Evolutionary conservation across 2,797 vertebrate species (phyloP).

Genomic region (Chaetodon trifasciatus): DNA sequence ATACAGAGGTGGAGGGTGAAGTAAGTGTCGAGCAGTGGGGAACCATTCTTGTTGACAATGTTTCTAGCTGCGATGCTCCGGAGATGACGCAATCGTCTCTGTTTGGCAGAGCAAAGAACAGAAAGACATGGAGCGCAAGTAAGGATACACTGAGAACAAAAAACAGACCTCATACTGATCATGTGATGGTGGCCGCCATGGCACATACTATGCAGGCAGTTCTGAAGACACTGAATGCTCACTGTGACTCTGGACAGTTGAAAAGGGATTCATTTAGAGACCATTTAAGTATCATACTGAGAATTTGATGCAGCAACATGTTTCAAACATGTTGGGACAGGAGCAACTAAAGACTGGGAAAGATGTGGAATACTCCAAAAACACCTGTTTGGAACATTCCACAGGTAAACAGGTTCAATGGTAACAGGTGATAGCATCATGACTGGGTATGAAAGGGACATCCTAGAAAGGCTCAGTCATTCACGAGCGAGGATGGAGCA

Average conservation of each 20-base stretch:
- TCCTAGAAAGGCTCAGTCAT: too few relatives aligned
- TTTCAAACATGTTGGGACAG: too few relatives aligned
- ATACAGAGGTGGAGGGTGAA: constrained; percentile 96
- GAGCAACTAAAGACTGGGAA: too few relatives aligned
- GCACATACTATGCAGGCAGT: neutral
- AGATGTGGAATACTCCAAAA: too few relatives aligned
- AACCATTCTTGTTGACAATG: constrained; percentile 94
- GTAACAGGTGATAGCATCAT: too few relatives aligned
- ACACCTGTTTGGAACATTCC: too few relatives aligned
- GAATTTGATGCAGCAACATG: too few relatives aligned
- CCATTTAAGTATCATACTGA: constrained; percentile 3
- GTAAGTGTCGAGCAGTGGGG: constrained; percentile 94
- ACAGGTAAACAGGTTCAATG: too few relatives aligned
- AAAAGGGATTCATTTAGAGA: neutral
- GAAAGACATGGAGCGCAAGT: neutral
- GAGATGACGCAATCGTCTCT: constrained; percentile 97
- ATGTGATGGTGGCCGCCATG: neutral
- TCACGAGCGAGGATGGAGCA: too few relatives aligned
- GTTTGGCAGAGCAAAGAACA: constrained; percentile 27
- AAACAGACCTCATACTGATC: constrained; percentile 20
- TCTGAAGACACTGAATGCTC: constrained; percentile 11
- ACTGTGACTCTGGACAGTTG: neutral
- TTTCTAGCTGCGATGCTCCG: constrained; percentile 97
- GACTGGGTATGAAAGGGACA: too few relatives aligned
- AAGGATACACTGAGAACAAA: constrained; percentile 4